Conservation (phyloP, 1,140 invertebrate genomes). For the Spodoptera frugiperda region DNA sequence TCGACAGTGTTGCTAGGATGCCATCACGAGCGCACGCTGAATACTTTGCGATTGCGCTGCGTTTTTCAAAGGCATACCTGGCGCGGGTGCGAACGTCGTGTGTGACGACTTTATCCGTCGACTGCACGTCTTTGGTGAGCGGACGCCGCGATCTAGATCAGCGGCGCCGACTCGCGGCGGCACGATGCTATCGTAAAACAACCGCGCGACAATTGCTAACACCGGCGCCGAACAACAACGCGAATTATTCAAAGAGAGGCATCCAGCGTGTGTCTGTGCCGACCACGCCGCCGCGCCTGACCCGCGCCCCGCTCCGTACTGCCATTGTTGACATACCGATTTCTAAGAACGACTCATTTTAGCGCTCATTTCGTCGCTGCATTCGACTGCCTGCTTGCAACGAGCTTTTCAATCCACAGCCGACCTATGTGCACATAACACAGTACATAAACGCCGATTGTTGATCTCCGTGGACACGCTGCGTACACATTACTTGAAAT, state of each 20-base stretch:
- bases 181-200: constrained; percentile 77
- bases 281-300: constrained; percentile 35
- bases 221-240: constrained; percentile 63
- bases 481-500: constrained; percentile 20
- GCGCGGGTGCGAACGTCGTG: constrained; percentile 69
- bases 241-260: constrained; percentile 74
- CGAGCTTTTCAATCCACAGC: not conserved
- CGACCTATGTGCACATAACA: not conserved
- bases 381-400: not conserved
- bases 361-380: not conserved
- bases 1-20: constrained; percentile 66
- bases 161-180: constrained; percentile 69
- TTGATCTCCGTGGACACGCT: constrained; percentile 18
- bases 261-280: constrained; percentile 35
- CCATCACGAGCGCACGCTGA: constrained; percentile 66
- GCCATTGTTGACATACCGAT: constrained; percentile 70
- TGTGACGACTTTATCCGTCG: constrained; percentile 80
- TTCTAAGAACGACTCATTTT: constrained; percentile 44
- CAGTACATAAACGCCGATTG: constrained; percentile 4
- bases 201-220: constrained; percentile 81
- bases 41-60: constrained; percentile 54
- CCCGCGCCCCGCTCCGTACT: constrained; percentile 30
- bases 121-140: constrained; percentile 69
- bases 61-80: constrained; percentile 76
- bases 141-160: constrained; percentile 81